A percentile compares a stretch with the other conserved stretches of the same genome.
Conservation (phyloP, 2,888 invertebrate genomes). For the Scotopteryx bipunctaria region DNA sequence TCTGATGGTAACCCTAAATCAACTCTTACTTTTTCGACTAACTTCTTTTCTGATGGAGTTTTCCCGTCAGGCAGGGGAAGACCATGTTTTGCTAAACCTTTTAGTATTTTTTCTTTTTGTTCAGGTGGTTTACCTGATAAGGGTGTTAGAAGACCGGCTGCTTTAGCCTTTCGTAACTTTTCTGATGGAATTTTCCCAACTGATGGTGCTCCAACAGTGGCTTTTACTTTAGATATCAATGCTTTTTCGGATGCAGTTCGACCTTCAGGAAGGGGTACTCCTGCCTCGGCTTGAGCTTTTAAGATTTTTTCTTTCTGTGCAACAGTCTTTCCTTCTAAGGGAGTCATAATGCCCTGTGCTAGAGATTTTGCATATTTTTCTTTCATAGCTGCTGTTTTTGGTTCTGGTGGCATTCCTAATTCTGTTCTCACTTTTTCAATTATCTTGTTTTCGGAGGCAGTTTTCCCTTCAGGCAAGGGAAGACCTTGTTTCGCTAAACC, state of each 20-base stretch:
- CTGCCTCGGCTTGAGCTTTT: conserved; percentile 27
- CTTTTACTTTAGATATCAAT: conserved; percentile 25
- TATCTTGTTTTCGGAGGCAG: conserved; percentile 44
- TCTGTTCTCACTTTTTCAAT: conserved; percentile 38
- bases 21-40: conserved; percentile 40
- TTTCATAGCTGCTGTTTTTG: conserved; percentile 33
- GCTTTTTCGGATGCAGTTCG: conserved; percentile 29
- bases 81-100: conserved; percentile 35
- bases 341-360: conserved; percentile 39
- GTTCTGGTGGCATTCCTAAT: conserved; percentile 39
- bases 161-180: conserved; percentile 34
- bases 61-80: conserved; percentile 43
- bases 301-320: conserved; percentile 43
- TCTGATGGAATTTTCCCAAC: conserved; percentile 14
- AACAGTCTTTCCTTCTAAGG: conserved; percentile 36
- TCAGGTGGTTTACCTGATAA: conserved; percentile 45
- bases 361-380: conserved; percentile 34
- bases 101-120: conserved; percentile 42
- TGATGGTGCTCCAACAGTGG: too few relatives aligned
- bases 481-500: conserved; percentile 40
- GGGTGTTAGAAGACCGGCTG: conserved; percentile 42
- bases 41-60: conserved; percentile 42
- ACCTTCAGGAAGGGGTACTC: conserved; percentile 38
- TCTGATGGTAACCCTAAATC: conserved; percentile 45
- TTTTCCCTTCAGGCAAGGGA: conserved; percentile 47